Percentiles rank a stretch among this genome's conserved stretches.
Evolutionary conservation across 2,113 vertebrate genomes (phyloP).

Genomic region (Synchiropus splendidus): DNA sequence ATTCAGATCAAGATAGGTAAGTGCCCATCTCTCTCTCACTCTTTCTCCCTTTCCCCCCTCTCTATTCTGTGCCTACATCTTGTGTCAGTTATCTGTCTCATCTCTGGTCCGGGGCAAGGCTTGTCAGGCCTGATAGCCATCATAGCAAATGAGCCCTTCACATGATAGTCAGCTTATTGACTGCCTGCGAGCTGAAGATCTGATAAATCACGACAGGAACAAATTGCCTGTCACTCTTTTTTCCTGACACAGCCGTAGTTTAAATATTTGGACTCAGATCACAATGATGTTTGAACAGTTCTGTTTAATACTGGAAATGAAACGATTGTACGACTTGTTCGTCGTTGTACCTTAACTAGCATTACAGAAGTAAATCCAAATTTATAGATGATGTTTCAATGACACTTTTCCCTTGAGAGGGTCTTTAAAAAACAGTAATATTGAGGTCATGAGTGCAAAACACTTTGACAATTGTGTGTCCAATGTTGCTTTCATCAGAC

Average conservation of each 20-base stretch:
- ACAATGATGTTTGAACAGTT: not conserved
- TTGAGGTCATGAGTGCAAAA: too few relatives aligned
- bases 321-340: too few relatives aligned
- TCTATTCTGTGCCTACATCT: conserved; percentile 5
- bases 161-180: conserved; percentile 25
- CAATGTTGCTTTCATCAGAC: too few relatives aligned
- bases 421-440: too few relatives aligned
- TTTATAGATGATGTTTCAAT: too few relatives aligned
- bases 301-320: not conserved
- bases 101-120: conserved; percentile 18
- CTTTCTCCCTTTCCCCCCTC: not conserved
- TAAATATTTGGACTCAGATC: not conserved
- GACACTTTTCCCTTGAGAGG: too few relatives aligned
- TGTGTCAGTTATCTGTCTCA: conserved; percentile 38
- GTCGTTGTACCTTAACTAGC: too few relatives aligned
- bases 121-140: conserved; percentile 40
- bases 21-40: not conserved
- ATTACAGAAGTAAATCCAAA: too few relatives aligned
- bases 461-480: too few relatives aligned
- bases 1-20: too few relatives aligned
- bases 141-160: conserved; percentile 23
- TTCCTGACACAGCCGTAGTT: not conserved
- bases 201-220: conserved; percentile 30
- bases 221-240: conserved; percentile 35
- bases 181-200: conserved; percentile 21